phyloP scores from a whole-genome alignment of 2,113 vertebrate species.

The Aptenodytes patagonicus region DNA sequence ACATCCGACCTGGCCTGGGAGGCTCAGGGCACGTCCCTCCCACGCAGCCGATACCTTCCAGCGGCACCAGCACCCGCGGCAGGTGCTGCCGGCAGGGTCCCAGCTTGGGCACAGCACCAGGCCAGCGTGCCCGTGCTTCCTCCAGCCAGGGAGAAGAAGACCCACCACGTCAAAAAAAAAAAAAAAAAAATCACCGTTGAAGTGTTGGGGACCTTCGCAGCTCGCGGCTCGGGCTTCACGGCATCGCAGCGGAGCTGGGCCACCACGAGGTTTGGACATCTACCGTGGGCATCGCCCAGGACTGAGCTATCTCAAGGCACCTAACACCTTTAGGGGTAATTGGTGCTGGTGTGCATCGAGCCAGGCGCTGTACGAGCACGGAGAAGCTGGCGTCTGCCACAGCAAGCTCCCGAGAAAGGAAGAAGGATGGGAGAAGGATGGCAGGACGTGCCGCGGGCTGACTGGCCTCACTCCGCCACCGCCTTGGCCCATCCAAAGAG shows the following conservation, averaged over 20 bases:
- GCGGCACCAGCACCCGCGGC: neutral
- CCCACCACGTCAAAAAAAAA: neutral
- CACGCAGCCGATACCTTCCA: neutral
- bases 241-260: neutral
- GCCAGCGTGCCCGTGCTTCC: neutral
- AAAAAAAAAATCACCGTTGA: neutral
- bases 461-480: neutral
- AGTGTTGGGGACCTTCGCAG: neutral
- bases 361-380: rapidly evolving
- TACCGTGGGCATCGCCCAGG: neutral
- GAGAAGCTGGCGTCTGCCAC: neutral
- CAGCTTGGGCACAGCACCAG: neutral
- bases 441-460: neutral
- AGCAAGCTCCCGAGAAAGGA: neutral
- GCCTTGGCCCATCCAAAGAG: neutral
- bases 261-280: neutral
- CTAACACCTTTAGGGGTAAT: neutral
- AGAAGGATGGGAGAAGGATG: neutral
- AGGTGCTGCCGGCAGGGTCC: neutral
- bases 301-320: neutral
- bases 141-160: neutral
- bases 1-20: neutral
- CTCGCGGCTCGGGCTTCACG: neutral
- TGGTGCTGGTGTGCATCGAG: neutral
- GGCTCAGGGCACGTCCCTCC: neutral